Evolutionary conservation across 2,113 vertebrate species (phyloP), one percentile per base, ranked within the genome.

Genomic region (Typhlomys cinereus): DNA sequence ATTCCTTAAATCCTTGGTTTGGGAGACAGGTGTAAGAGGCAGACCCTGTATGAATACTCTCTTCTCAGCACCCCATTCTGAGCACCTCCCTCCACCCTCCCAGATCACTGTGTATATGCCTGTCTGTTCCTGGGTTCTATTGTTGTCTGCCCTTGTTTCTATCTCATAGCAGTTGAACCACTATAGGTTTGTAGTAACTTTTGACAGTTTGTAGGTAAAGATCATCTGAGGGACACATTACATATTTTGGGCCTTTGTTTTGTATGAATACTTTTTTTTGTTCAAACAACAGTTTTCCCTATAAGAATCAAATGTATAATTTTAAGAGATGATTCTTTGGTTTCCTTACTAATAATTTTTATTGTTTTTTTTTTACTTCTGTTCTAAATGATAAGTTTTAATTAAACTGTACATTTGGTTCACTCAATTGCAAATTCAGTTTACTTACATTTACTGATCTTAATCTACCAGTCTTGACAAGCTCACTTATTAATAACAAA

Each of bases 1-100:
- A 62, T 15, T 74, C 29, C 57, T 74, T 86, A 70, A 86, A 62
- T 31, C 59, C 50, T 69, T 70, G 73, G 39, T 87, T 76, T 29
- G 5, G 39, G 46, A 29, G 34, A 67, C 52, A 4, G 46, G 41
- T 7, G 4, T 31, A 25, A 46, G 1, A 5, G 31, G 18, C 23
- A 39, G 44, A 41, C 17, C 13, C 29, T 15, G 7, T 5, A n/a
- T 46, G 23, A 31, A 41, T 5, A 4, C 4, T 3, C 13, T 34
- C 11, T 15, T 41, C 20, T 87, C 15, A 9, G 21, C 25, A 10
- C 1, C 13, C 4, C 20, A 2, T n/a, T 39, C 0, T 4, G 27
- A 79, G 59, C 4, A 44, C 27, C 17, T 34, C 39, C 48, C 18
- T 44, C 29, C 20, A 36, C 20, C 39, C 31, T 92, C 34, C 36